Base-by-base conservation (phyloP, 2,113 vertebrate species). In the Pipa parva region DNA sequence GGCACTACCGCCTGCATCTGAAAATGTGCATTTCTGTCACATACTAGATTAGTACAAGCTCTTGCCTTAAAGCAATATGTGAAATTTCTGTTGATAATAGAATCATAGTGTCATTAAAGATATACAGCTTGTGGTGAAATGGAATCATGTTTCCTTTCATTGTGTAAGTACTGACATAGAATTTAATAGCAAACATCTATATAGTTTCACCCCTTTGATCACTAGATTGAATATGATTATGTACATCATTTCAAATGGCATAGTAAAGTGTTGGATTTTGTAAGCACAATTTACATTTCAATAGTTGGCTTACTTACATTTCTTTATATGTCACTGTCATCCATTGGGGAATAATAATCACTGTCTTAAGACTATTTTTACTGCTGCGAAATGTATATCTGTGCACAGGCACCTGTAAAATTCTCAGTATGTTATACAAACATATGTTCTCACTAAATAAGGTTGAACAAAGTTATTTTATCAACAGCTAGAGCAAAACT, bases 171-270 rank as follows among this genome's bases (percentile, higher is more conserved):
- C 36, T 69, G 66, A 50, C 63, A 64, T 51, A n/a, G 28, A 52
- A 33, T 61, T 61, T 69, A 61, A 54, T 69, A 54, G 49, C 24
- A 20, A 69, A 54, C 46, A 61, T 59, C 65, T 59, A 29, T n/a
- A n/a, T 20, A 18, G 24, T 69, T 69, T 60, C 48, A 42, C 48
- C 66, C 24, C 46, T 69, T 69, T 69, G 66, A 69, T 69, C 66
- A 61, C 24, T 31, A 52, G 66, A 69, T 69, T 69, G 66, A 61
- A 60, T 69, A 29, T 54, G 48, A 69, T 69, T 69, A 69, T 69
- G 29, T 11, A 45, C 28, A 45, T 69, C 42, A 54, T 69, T 31
- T 60, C 42, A 60, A n/a, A 60, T 69, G 57, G 54, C 65, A 52
- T 31, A 29, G 22, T 33, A 25, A 28, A 22, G 55, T 60, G 66